Evolutionary conservation across 2,797 vertebrate species (phyloP).

Genomic region (Semotilus atromaculatus): DNA sequence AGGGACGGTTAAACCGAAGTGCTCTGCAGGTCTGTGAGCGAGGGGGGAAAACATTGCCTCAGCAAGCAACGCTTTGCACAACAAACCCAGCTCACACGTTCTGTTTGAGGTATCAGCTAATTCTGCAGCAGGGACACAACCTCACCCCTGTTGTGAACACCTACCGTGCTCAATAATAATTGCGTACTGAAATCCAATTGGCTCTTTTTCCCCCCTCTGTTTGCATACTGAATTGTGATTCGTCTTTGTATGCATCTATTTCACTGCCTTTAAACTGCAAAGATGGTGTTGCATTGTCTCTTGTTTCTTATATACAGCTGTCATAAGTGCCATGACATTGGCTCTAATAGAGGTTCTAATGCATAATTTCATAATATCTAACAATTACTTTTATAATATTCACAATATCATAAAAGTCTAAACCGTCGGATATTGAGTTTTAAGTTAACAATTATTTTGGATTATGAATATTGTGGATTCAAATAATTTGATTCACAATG

Average conservation of each 20-base stretch:
- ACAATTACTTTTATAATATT: too few relatives aligned
- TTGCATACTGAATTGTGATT: neutral
- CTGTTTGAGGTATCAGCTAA: slow-evolving; percentile 15
- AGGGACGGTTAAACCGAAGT: slow-evolving; percentile 45
- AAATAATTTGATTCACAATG: neutral
- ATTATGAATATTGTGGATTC: neutral
- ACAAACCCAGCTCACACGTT: neutral
- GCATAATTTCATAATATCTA: neutral
- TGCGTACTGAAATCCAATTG: neutral
- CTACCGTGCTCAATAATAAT: neutral
- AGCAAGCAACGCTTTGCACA: slow-evolving; percentile 1
- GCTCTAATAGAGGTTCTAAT: neutral
- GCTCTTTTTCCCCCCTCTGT: neutral
- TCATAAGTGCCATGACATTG: neutral
- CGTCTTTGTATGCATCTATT: neutral
- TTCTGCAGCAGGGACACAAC: slow-evolving; percentile 18
- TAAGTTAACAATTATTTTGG: neutral
- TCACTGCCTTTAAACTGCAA: neutral
- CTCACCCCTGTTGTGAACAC: neutral
- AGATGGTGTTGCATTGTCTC: neutral
- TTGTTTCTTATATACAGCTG: neutral
- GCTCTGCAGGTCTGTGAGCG: slow-evolving; percentile 38
- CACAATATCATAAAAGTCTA: neutral
- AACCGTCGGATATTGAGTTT: too few relatives aligned
- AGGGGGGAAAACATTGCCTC: slow-evolving; percentile 18